Evolutionary conservation across 2,888 invertebrate species (phyloP).

Genomic region (Tuberolachnus salignus): DNA sequence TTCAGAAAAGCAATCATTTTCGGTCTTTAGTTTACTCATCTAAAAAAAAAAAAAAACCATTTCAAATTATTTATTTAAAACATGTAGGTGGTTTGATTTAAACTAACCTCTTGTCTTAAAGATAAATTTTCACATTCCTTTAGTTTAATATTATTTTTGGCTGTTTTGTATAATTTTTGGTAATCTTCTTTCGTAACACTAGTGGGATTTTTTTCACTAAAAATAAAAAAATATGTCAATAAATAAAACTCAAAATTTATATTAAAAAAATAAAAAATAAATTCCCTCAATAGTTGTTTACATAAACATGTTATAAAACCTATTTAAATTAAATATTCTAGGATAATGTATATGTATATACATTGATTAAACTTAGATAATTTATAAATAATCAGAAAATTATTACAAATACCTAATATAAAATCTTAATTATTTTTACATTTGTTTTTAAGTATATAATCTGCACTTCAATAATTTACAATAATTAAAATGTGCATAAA

Average conservation of each 20-base stretch:
- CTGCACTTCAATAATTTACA: too few species aligned
- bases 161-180: slow-evolving; percentile 45
- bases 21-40: slow-evolving; percentile 39
- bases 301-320: neutral
- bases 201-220: slow-evolving; percentile 40
- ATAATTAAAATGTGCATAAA: too few species aligned
- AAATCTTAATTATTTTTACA: too few species aligned
- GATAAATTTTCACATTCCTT: slow-evolving; percentile 52
- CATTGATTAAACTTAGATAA: too few species aligned
- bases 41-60: neutral
- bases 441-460: too few species aligned
- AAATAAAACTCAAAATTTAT: neutral
- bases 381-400: too few species aligned
- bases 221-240: neutral
- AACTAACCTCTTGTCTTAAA: slow-evolving; percentile 43
- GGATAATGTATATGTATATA: too few species aligned
- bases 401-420: too few species aligned
- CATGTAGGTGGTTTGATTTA: neutral
- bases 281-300: too few species aligned
- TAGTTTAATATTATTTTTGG: slow-evolving; percentile 48
- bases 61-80: slow-evolving; percentile 3
- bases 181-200: slow-evolving; percentile 47
- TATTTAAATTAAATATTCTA: too few species aligned
- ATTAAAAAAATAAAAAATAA: neutral
- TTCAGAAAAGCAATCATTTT: slow-evolving; percentile 27